These are phyloP conservation scores for Penaeus chinensis DNA, from an alignment of 1,140 invertebrate species.

Conservation along the genomic window DNA sequence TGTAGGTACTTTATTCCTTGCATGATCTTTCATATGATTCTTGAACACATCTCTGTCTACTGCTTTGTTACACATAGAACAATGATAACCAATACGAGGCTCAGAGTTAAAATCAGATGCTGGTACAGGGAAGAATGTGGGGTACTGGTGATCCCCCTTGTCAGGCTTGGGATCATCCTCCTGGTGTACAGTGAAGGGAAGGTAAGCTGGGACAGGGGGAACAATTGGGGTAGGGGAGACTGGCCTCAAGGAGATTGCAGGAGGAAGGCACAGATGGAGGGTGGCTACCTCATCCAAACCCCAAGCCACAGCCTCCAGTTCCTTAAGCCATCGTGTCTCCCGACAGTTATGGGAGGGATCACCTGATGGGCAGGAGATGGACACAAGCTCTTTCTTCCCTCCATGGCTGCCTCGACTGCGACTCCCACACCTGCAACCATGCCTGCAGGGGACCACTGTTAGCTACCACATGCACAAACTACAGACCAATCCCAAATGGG, in stretches of 20 bases:
- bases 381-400: conserved; percentile 5
- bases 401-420: conserved; percentile 3
- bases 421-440: conserved; percentile 26
- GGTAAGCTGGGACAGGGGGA: conserved; percentile 38
- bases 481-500: background rate
- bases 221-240: conserved; percentile 42
- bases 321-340: conserved; percentile 2
- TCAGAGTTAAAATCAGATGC: background rate
- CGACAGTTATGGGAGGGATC: conserved; percentile 8
- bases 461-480: conserved; percentile 17
- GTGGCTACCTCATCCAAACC: conserved; percentile 46
- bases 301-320: conserved; percentile 29
- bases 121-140: conserved; percentile 30
- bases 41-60: conserved; percentile 65
- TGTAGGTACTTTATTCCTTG: background rate
- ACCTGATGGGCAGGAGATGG: background rate
- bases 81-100: conserved; percentile 27
- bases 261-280: conserved; percentile 37
- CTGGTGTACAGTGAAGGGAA: conserved; percentile 39
- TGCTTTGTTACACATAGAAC: conserved; percentile 48
- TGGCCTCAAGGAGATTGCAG: conserved; percentile 34
- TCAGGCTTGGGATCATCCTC: conserved; percentile 15
- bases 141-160: background rate
- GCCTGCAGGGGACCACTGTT: conserved; percentile 44
- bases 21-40: conserved; percentile 19